Evolutionary conservation across 2,888 invertebrate species (phyloP), one percentile per base, ranked within the genome.

Genomic region (Thymelicus acteon): DNA sequence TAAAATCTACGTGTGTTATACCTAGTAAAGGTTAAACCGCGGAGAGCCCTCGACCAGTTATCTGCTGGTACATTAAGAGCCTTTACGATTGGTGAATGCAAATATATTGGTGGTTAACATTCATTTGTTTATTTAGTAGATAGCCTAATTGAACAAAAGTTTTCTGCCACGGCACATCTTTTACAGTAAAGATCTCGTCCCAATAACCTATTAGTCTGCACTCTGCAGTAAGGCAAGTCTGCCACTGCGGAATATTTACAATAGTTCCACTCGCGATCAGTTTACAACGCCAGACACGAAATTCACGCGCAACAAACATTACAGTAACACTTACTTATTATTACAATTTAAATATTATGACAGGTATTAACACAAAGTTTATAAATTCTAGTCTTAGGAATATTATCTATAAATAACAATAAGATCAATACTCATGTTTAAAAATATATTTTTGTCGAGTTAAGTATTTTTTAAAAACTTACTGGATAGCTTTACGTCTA

Each of bases 271-370:
- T 65, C 52, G 40, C 60, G 31, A 71, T 58, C 65, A 71, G 49
- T 64, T 57, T 60, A 62, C 64, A 64, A 70, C 70, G 70, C 70
- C 70, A 52, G 44, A 70, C 70, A 70, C 58, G 64, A 65, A 44
- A 52, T 60, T 70, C 39, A 64, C 49, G 60, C 60, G 64, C 70
- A 70, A 70, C 70, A 70, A 70, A 70, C 60, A 65, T 47, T 64
- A 70, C 44, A 70, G 63, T 64, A 60, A 71, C 71, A 60, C 70
- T 65, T 63, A 69, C 54, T 61, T 60, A 70, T 47, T 58, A 71
- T 65, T 65, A 60, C 58, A 71, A 70, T 65, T 60, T 71, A 71
- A 74, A 75, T 73, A 73, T 76, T 74, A 75, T 73, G 75, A 77
- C 72, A 72, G 71, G 31, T 72, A 74, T 73, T 70, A 72, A 73